Evolutionary conservation across 2,888 invertebrate genomes (phyloP).

Genomic region (Copidosoma aretas): DNA sequence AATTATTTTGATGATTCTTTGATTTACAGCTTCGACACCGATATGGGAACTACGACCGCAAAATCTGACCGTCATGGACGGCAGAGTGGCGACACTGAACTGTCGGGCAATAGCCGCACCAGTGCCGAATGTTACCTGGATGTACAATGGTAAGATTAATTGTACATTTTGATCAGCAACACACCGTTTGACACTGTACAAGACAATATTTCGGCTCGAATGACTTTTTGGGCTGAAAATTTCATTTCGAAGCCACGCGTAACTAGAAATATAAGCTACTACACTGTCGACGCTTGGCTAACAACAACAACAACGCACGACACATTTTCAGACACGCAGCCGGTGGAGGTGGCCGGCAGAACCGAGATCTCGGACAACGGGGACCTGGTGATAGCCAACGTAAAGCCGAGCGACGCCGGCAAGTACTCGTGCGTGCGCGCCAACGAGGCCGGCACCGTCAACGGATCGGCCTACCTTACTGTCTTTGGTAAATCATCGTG

Average conservation of each 20-base stretch:
- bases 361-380: constrained; percentile 86
- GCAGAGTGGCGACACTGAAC: constrained; percentile 86
- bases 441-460: constrained; percentile 88
- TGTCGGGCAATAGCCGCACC: constrained; percentile 93
- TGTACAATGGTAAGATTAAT: constrained; percentile 77
- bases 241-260: no score
- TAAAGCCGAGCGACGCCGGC: constrained; percentile 83
- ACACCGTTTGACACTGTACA: background rate
- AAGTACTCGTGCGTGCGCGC: constrained; percentile 87
- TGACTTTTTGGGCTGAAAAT: no score
- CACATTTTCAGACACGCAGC: constrained; percentile 65
- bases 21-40: constrained; percentile 81
- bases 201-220: background rate
- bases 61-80: constrained; percentile 89
- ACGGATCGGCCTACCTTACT: constrained; percentile 80
- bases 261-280: background rate
- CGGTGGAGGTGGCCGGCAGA: constrained; percentile 74
- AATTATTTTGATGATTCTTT: background rate
- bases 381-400: constrained; percentile 86
- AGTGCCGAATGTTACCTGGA: constrained; percentile 89
- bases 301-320: no score
- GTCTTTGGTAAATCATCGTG: constrained; percentile 86
- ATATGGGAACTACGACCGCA: constrained; percentile 83
- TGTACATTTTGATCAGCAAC: background rate
- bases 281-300: background rate